A percentile compares a stretch with the other conserved stretches of the same genome.
Conservation (phyloP, 2,888 invertebrate genomes). For the Athalia circularis region DNA sequence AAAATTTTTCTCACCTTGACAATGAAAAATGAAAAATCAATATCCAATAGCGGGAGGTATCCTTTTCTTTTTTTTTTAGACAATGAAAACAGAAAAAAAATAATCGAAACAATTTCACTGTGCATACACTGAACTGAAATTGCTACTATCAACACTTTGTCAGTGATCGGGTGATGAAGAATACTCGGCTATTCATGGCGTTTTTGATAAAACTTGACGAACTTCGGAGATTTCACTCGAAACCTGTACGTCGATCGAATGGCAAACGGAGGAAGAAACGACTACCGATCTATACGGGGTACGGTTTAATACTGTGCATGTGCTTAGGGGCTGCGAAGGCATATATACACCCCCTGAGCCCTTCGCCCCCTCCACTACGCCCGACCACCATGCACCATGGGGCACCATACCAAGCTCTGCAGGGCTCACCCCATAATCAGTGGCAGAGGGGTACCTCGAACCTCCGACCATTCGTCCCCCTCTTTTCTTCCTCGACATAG, state of each 20-base stretch:
- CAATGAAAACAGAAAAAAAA: too few relatives aligned
- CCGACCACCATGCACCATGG: slow-evolving; percentile 59
- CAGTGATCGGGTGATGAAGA: neutral
- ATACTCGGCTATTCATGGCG: slow-evolving; percentile 6
- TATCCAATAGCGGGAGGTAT: slow-evolving; percentile 47
- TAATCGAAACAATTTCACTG: neutral
- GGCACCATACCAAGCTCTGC: slow-evolving; percentile 61
- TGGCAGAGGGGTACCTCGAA: slow-evolving; percentile 51
- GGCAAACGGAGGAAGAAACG: slow-evolving; percentile 20
- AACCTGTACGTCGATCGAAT: slow-evolving; percentile 12
- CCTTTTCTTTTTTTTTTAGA: neutral
- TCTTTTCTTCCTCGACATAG: slow-evolving; percentile 48
- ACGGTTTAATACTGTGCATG: slow-evolving; percentile 69
- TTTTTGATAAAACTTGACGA: neutral
- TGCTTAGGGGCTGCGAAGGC: slow-evolving; percentile 64
- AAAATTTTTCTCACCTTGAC: slow-evolving; percentile 1
- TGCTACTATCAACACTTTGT: slow-evolving; percentile 9
- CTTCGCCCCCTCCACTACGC: slow-evolving; percentile 63
- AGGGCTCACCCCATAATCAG: slow-evolving; percentile 68
- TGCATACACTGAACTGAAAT: slow-evolving; percentile 5
- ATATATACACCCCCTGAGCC: slow-evolving; percentile 70
- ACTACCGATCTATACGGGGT: slow-evolving; percentile 60
- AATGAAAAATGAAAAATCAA: slow-evolving; percentile 50
- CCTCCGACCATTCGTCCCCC: slow-evolving; percentile 5
- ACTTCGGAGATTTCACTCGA: neutral